Conservation (phyloP, 2,797 vertebrate species). For the Agapornis canus region DNA sequence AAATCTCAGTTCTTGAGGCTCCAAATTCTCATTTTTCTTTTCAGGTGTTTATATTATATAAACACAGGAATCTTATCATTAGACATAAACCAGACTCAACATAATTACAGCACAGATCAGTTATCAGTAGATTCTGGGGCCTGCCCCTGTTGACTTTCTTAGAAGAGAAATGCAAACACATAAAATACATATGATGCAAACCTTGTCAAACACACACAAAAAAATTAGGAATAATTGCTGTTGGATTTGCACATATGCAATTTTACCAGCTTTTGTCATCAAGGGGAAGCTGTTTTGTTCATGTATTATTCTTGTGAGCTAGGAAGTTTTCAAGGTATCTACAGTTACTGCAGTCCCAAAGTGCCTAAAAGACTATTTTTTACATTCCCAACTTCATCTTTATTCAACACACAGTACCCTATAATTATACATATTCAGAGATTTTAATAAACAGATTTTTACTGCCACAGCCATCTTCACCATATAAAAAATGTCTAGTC, state of each 20-base stretch:
- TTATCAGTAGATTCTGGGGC: conserved; percentile 23
- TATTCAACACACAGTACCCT: neutral
- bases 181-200: neutral
- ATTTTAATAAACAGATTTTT: conserved; percentile 47
- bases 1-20: neutral
- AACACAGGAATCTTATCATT: conserved; percentile 46
- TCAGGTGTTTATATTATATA: conserved; percentile 43
- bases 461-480: neutral
- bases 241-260: neutral
- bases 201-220: neutral
- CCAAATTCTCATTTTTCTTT: conserved; percentile 35
- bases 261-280: neutral
- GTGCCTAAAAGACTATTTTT: neutral
- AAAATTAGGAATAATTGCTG: neutral
- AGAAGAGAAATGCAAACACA: neutral
- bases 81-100: conserved; percentile 42
- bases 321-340: neutral
- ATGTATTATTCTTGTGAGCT: neutral
- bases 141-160: neutral
- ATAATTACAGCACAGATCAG: conserved; percentile 1
- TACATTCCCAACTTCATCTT: neutral
- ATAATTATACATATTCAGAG: conserved; percentile 11
- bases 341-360: neutral
- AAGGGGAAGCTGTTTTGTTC: neutral
- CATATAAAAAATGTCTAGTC: neutral